These are phyloP conservation scores for Phymatocera aterrima DNA, from an alignment of 2,888 invertebrate genomes.

Conservation along the genomic window DNA sequence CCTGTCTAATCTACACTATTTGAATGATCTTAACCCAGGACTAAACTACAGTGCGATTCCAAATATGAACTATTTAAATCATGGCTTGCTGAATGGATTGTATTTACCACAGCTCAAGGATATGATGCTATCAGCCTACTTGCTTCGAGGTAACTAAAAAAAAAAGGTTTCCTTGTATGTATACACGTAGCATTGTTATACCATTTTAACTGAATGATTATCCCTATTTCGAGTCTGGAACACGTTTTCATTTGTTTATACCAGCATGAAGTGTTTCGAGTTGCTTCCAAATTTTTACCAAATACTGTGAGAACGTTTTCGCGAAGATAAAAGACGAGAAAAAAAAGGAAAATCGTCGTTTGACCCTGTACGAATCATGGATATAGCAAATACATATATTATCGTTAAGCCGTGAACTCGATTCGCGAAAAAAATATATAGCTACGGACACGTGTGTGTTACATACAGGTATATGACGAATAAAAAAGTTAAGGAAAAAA, in stretches of 20 bases:
- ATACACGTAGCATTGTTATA: not conserved
- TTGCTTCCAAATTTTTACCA: not conserved
- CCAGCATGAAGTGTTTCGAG: not conserved
- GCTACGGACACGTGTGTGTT: not conserved
- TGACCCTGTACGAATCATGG: not conserved
- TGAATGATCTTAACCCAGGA: slow-evolving; percentile 61
- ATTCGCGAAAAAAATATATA: not conserved
- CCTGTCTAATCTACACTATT: slow-evolving; percentile 64
- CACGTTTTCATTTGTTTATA: not conserved
- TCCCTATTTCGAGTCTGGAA: not conserved
- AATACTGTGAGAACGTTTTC: not conserved
- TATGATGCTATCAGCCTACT: slow-evolving; percentile 81
- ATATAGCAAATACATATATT: not conserved
- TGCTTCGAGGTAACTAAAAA: slow-evolving; percentile 79
- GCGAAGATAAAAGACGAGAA: not conserved
- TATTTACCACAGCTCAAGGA: slow-evolving; percentile 79
- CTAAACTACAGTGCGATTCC: slow-evolving; percentile 61
- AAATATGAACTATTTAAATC: slow-evolving; percentile 59
- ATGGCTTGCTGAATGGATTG: slow-evolving; percentile 72
- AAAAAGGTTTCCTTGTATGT: not conserved
- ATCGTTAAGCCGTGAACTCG: not conserved
- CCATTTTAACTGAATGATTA: not conserved
- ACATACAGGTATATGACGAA: not conserved
- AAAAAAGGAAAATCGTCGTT: not conserved
- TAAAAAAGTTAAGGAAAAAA: not conserved